These are phyloP conservation scores for Erannis defoliaria DNA, from an alignment of 2,888 invertebrate species.

Conservation along the genomic window DNA sequence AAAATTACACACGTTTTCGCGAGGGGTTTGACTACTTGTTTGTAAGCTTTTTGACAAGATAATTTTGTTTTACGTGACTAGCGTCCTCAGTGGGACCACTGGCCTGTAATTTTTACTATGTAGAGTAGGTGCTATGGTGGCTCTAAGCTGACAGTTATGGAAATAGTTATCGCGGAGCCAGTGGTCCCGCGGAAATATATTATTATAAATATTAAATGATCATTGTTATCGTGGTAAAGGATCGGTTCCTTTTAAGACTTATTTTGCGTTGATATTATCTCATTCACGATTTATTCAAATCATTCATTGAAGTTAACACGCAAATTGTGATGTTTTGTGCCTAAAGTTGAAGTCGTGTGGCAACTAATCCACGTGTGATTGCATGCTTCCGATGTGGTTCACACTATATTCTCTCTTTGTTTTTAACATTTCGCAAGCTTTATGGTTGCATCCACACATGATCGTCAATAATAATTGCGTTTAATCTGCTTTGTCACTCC, in stretches of 20 bases:
- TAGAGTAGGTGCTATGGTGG: conserved; percentile 42
- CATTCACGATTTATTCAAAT: conserved; percentile 17
- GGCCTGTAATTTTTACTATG: conserved; percentile 27
- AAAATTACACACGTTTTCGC: conserved; percentile 43
- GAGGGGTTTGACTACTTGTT: conserved; percentile 47
- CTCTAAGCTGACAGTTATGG: conserved; percentile 36
- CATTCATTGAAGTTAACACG: conserved; percentile 20
- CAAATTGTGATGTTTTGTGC: conserved; percentile 33
- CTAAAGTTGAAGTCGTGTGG: conserved; percentile 34
- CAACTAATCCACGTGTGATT: conserved; percentile 35
- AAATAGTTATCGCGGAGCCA: conserved; percentile 31
- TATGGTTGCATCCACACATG: conserved; percentile 1
- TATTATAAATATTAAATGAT: conserved; percentile 13
- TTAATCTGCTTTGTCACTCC: neutral
- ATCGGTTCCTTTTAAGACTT: conserved; percentile 38
- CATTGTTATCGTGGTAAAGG: conserved; percentile 15
- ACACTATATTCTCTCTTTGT: neutral
- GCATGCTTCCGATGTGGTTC: conserved; percentile 4
- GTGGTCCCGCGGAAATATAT: conserved; percentile 21
- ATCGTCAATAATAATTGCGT: conserved; percentile 8
- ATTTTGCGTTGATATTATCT: conserved; percentile 33
- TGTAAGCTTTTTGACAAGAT: conserved; percentile 41
- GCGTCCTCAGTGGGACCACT: conserved; percentile 28
- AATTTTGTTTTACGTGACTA: conserved; percentile 37
- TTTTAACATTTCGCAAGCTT: conserved; percentile 14